These are phyloP conservation scores for Pseudochirops cupreus DNA, from an alignment of 2,797 vertebrate species.

Conservation along the genomic window DNA sequence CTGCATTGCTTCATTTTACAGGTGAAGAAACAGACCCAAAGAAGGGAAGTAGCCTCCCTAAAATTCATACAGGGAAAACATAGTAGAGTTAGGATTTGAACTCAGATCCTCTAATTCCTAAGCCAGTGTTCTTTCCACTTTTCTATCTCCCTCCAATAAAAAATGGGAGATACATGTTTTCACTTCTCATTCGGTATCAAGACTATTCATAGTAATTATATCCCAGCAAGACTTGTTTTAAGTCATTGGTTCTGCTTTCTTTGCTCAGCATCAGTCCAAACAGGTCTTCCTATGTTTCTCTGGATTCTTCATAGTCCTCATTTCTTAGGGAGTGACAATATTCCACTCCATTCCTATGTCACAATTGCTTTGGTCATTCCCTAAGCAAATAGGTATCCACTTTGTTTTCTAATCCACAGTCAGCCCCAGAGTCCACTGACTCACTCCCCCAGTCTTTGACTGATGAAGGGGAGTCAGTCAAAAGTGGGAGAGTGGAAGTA, in stretches of 20 bases:
- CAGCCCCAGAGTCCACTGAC: background rate
- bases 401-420: background rate
- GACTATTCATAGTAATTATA: background rate
- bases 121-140: background rate
- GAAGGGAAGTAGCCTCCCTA: background rate
- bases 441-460: background rate
- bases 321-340: background rate
- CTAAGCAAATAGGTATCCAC: background rate
- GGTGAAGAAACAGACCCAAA: background rate
- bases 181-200: background rate
- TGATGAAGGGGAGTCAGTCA: background rate
- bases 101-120: background rate
- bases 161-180: background rate
- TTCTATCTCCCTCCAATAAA: background rate
- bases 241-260: no score
- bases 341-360: background rate
- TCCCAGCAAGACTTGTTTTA: background rate
- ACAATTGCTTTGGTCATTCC: background rate
- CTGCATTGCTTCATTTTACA: background rate
- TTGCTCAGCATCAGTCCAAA: background rate
- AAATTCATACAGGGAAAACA: background rate
- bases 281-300: background rate
- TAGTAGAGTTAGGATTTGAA: background rate
- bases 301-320: background rate
- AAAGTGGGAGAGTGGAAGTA: background rate